Conservation (phyloP, 2,888 invertebrate species). For the Seira sanloemensis region DNA sequence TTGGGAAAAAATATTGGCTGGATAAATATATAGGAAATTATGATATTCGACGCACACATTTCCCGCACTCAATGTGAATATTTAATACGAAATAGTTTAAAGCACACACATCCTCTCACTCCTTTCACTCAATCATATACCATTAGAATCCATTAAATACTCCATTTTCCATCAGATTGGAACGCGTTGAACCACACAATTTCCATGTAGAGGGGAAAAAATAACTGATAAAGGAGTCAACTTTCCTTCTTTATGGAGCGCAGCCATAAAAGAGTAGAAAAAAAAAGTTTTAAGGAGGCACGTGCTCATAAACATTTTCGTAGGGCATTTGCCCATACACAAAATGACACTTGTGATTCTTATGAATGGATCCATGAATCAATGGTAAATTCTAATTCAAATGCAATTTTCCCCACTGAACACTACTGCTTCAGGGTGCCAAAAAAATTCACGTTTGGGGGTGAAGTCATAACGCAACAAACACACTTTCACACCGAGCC, state of each 20-base stretch:
- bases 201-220: slow-evolving; percentile 64
- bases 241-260: slow-evolving; percentile 34
- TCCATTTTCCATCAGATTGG: slow-evolving; percentile 48
- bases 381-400: slow-evolving; percentile 60
- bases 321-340: neutral
- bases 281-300: slow-evolving; percentile 25
- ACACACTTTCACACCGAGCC: neutral
- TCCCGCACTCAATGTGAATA: neutral
- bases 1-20: slow-evolving; percentile 16
- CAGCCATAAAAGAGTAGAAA: slow-evolving; percentile 6
- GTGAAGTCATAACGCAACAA: slow-evolving; percentile 6
- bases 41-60: slow-evolving; percentile 31
- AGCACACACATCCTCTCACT: slow-evolving; percentile 17
- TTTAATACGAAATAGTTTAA: neutral
- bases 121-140: slow-evolving; percentile 60
- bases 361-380: slow-evolving; percentile 59
- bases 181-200: slow-evolving; percentile 59
- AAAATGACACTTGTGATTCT: slow-evolving; percentile 56
- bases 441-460: neutral
- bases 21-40: slow-evolving; percentile 25
- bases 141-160: slow-evolving; percentile 64
- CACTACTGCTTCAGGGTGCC: neutral
- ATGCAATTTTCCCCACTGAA: slow-evolving; percentile 56
- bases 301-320: slow-evolving; percentile 12
- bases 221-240: slow-evolving; percentile 38